These are phyloP conservation scores for Chrysocyon brachyurus DNA, from an alignment of 2,797 vertebrate species.

Conservation along the genomic window DNA sequence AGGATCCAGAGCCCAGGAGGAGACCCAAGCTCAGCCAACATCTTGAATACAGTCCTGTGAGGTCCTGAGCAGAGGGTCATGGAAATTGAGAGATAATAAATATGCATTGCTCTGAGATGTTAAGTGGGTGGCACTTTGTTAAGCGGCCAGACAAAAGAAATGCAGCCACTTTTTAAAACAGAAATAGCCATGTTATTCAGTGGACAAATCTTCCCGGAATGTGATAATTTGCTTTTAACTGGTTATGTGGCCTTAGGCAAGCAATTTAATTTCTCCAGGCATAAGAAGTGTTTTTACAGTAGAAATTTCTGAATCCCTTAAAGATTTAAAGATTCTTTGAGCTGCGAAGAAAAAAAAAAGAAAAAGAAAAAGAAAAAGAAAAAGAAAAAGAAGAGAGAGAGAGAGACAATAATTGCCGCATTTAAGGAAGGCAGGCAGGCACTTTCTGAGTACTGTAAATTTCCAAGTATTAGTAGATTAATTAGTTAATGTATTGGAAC, in stretches of 20 bases:
- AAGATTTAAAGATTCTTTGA: neutral
- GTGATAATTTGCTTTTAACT: slow-evolving; percentile 9
- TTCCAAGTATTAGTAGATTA: neutral
- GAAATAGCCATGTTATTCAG: neutral
- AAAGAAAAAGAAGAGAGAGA: neutral
- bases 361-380: neutral
- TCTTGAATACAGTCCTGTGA: neutral
- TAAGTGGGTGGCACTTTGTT: neutral
- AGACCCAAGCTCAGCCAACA: neutral
- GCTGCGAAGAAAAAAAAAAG: neutral
- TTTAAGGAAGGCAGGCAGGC: neutral
- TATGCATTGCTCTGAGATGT: neutral
- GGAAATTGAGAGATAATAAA: neutral
- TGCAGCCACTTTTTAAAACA: neutral
- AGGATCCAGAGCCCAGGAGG: neutral
- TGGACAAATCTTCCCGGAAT: neutral
- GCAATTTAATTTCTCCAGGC: neutral
- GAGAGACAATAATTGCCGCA: neutral
- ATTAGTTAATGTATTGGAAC: neutral
- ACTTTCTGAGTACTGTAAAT: neutral
- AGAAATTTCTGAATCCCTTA: neutral
- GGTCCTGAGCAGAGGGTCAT: neutral
- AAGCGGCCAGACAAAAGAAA: neutral
- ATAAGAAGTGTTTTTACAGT: neutral
- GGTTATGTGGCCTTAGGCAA: slow-evolving; percentile 28